Evolutionary conservation across 1,140 invertebrate genomes (phyloP).

Genomic region (Drosophila dunni): DNA sequence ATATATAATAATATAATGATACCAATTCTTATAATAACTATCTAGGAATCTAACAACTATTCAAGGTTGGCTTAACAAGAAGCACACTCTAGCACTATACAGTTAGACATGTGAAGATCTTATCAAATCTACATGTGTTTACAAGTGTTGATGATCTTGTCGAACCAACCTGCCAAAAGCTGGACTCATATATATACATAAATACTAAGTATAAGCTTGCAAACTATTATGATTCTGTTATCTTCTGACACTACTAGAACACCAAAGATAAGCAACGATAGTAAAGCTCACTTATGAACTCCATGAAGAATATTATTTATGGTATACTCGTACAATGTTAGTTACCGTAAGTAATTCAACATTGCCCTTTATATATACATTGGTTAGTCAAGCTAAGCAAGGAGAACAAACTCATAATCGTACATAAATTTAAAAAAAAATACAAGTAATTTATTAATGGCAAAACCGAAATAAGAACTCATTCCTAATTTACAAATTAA

Average conservation of each 20-base stretch:
- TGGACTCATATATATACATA: constrained; percentile 19
- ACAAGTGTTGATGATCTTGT: constrained; percentile 29
- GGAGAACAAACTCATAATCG: constrained; percentile 3
- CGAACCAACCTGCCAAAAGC: constrained; percentile 48
- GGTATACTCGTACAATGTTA: constrained; percentile 38
- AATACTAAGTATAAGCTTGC: constrained; percentile 25
- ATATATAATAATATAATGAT: background rate
- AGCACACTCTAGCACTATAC: constrained; percentile 9
- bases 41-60: constrained; percentile 27
- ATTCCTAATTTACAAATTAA: constrained; percentile 50
- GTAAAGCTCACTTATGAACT: constrained; percentile 69
- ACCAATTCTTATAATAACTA: constrained; percentile 17
- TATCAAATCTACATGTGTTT: constrained; percentile 1
- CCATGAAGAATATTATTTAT: constrained; percentile 46
- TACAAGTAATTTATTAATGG: constrained; percentile 13
- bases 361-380: constrained; percentile 25
- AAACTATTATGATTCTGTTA: constrained; percentile 46
- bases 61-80: constrained; percentile 30
- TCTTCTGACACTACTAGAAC: constrained; percentile 49
- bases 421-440: constrained; percentile 18
- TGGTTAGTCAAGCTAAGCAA: constrained; percentile 7
- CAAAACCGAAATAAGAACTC: constrained; percentile 25
- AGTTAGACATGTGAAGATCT: background rate
- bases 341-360: constrained; percentile 23
- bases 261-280: constrained; percentile 74